Base-by-base conservation (phyloP, 2,888 invertebrate species). In the Mesochorus sp. region DNA sequence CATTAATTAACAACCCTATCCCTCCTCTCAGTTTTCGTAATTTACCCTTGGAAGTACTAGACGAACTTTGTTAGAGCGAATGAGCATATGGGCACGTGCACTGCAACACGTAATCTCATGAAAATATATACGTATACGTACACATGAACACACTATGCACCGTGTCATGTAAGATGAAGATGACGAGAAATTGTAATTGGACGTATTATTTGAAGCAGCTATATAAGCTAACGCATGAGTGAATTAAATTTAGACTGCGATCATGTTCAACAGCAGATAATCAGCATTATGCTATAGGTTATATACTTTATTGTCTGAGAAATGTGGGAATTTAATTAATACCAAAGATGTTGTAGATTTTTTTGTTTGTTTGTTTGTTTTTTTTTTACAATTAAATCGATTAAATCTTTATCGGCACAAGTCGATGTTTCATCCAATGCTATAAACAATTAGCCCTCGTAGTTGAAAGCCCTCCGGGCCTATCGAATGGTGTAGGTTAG, bases 1-100 rank as follows among this genome's bases (percentile, higher is more conserved):
- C 70, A 71, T 81, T 81, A 80, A 81, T 81, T 81, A 81, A 79
- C 79, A 76, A 74, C n/a, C 39, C 34, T 4, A 44, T 39, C 31
- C 37, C 34, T 19, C 53, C 42, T 26, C 28, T 71, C 57, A 24
- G 59, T 75, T 75, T 74, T 70, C 74, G 57, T 71, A n/a, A 68
- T 72, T 39, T 44, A 64, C 77, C 72, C 53, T 72, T 61, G 53
- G 53, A 31, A 59, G 42, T 37, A 31, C 62, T 49, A 57, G 68
- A 57, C 68, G 72, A 78, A 75, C 73, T 75, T 75, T 49, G 68
- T 24, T 74, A 19, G 62, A 72, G 64, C 28, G 39, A 39, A 57
- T 55, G 12, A 28, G 42, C 64, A 31, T 19, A 53, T 42, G 34
- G 47, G 76, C 81, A 81, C 81, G 81, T 78, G 80, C 71, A 64